Base-by-base conservation (phyloP, 64 coral and sea anemone species). In the Montipora efflorescens region DNA sequence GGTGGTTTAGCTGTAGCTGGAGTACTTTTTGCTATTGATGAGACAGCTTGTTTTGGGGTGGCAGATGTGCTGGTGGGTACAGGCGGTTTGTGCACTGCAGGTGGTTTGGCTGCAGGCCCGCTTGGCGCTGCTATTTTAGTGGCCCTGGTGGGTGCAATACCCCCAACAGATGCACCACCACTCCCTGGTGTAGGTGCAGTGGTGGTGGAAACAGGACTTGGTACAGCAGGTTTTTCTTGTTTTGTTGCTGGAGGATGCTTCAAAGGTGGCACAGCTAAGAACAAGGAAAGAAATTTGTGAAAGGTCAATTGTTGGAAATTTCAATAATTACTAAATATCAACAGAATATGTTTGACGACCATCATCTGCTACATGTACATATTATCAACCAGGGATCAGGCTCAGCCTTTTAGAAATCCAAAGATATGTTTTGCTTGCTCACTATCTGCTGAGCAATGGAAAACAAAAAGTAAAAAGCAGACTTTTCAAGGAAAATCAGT, bases 91-190 rank as follows among this genome's bases (percentile, higher is more conserved):
- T 87, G 72, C 8, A 59, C 74, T 10, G 43, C 75, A 67, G 82
- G 67, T 19, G 82, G 83, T 88, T 87, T 93, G 6, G 77, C 59
- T 16, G 57, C 14, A 16, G 76, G 71, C 49, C 48, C 19, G 22
- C 57, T 74, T 47, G 80, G 22, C 25, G 36, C 9, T 49, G 62
- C 91, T 78, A 28, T 5, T 78, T 59, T 84, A 77, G 50, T 59
- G 23, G 91, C 82, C 48, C 86, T 78, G 52, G 81, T 58, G 8
- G 91, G 82, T 78, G 61, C 91, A 57, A 21, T 22, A 89, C 18
- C 75, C 10, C 19, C 73, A 2, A 2, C 50, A 2, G 14, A 20
- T 1, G 28, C 23, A 23, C 43, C 48, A n/a, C 45, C 9, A n/a
- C 25, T 78, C 75, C 58, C 87, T 77, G 87, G 51, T 86, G 82